Evolutionary conservation across 2,888 invertebrate species (phyloP).

Genomic region (Actias luna): DNA sequence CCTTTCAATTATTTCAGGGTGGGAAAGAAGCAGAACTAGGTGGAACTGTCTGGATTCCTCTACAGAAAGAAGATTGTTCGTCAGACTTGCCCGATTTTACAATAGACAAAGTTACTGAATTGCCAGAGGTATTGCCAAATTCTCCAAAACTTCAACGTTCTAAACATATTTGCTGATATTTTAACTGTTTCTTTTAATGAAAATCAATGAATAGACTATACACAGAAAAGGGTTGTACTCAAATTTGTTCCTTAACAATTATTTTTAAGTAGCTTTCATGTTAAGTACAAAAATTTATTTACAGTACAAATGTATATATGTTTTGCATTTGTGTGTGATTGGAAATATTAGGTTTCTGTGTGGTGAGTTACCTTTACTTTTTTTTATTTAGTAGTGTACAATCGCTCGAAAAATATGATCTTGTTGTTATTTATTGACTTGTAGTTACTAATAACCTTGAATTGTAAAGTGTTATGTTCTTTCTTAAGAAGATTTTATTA

Average conservation of each 20-base stretch:
- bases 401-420: slow-evolving; percentile 10
- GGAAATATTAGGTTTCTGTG: slow-evolving; percentile 18
- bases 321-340: slow-evolving; percentile 27
- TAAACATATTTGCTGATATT: slow-evolving; percentile 36
- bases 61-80: slow-evolving; percentile 74
- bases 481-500: slow-evolving; percentile 11
- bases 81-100: slow-evolving; percentile 84
- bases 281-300: slow-evolving; percentile 35
- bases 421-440: slow-evolving; percentile 8
- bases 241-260: slow-evolving; percentile 19
- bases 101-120: slow-evolving; percentile 84
- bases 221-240: background rate
- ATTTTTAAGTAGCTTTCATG: slow-evolving; percentile 39
- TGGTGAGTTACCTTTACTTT: slow-evolving; percentile 12
- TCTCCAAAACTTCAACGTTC: slow-evolving; percentile 68
- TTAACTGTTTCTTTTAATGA: slow-evolving; percentile 13
- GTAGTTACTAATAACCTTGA: slow-evolving; percentile 12
- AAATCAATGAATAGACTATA: background rate
- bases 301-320: slow-evolving; percentile 39
- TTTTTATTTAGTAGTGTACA: slow-evolving; percentile 3
- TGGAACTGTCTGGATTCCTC: slow-evolving; percentile 91
- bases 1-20: slow-evolving; percentile 81
- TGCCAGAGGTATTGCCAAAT: slow-evolving; percentile 83
- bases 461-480: slow-evolving; percentile 13
- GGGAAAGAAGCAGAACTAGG: slow-evolving; percentile 89